Evolutionary conservation across 1,140 invertebrate species (phyloP), one percentile per base, ranked within the genome.

Genomic region (Proctacanthus coquilletti): DNA sequence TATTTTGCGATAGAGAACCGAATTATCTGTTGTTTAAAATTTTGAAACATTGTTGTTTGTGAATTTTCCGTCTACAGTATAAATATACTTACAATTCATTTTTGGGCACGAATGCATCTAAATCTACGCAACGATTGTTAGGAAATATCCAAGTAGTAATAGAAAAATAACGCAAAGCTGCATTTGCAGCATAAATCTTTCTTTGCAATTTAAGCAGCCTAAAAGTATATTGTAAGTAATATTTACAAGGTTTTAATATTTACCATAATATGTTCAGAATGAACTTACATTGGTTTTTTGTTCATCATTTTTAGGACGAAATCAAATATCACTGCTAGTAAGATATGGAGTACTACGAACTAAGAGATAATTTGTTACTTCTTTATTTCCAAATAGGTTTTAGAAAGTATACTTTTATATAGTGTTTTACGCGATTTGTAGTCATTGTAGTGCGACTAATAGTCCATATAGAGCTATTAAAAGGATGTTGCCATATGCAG

Each of bases 161-260:
- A 39, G 38, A 30, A 36, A 43, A 45, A 49, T 43, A 18, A 23
- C 31, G 20, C 18, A 18, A 10, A 42, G 6, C 29, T 17, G 10
- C 15, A 20, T 13, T 38, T 36, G 21, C 18, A 15, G 15, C 13
- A 5, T 36, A 30, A 33, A 37, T 34, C n/a, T 31, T 25, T n/a
- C 23, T 25, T 25, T 25, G 23, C 3, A 25, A 35, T 13, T 23
- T 21, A 39, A 37, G 13, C 15, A n/a, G 33, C 27, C 47, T 18
- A 47, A 5, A 11, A 2, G 19, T 36, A 11, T 13, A 25, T 14
- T 20, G 3, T 25, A 21, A 42, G n/a, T 34, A 25, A 15, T 42
- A 18, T 25, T 25, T 25, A 8, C n/a, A n/a, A 25, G 8, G 8
- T 25, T 25, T 25, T 8, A 25, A 8, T 8, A 25, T 25, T 25